These are phyloP conservation scores for Crotalus helleri DNA, from an alignment of 2,113 vertebrate species.

Conservation along the genomic window DNA sequence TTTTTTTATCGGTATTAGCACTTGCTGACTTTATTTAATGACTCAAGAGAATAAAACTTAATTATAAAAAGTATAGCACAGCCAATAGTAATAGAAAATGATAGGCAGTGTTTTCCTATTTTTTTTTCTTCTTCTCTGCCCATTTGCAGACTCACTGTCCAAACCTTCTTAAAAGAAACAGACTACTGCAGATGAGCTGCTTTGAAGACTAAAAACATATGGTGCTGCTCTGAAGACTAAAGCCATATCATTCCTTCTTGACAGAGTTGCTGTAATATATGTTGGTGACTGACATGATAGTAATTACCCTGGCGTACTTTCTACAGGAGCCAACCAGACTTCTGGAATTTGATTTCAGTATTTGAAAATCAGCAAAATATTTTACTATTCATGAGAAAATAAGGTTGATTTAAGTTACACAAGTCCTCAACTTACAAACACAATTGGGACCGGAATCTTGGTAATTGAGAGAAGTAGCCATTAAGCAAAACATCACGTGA, in stretches of 20 bases:
- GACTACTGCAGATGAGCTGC: neutral
- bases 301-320: neutral
- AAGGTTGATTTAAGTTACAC: neutral
- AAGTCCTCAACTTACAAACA: neutral
- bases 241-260: neutral
- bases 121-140: neutral
- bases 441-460: neutral
- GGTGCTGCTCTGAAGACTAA: neutral
- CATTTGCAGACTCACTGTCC: neutral
- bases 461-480: neutral
- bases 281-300: neutral
- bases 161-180: neutral
- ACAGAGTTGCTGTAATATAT: neutral
- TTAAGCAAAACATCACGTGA: neutral
- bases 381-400: neutral
- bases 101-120: neutral
- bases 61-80: neutral
- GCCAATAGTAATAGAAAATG: neutral
- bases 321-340: neutral
- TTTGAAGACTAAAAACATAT: neutral
- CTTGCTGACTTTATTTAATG: neutral
- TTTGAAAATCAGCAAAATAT: neutral
- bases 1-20: neutral
- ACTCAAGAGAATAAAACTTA: neutral
- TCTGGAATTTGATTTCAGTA: neutral